These are phyloP conservation scores for Iguana delicatissima DNA, from an alignment of 2,797 vertebrate species.

Conservation along the genomic window DNA sequence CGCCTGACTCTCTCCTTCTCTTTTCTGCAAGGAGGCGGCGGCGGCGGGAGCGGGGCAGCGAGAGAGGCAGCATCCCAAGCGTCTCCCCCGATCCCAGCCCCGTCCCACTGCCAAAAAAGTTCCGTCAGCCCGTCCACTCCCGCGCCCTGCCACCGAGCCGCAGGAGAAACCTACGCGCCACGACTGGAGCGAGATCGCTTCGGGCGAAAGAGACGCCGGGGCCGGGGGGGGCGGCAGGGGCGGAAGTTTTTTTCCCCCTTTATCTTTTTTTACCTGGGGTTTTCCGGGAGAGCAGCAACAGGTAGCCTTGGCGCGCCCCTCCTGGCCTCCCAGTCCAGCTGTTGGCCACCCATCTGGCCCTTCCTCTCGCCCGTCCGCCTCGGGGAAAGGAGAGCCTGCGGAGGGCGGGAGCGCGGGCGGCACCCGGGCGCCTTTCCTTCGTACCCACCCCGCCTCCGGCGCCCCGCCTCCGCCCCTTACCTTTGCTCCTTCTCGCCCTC, in stretches of 20 bases:
- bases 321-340: slow-evolving; percentile 17
- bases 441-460: not conserved
- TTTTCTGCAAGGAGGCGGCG: not conserved
- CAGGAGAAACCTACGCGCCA: not conserved
- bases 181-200: too few relatives aligned
- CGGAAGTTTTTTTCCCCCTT: not conserved
- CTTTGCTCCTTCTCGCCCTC: not conserved
- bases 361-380: not conserved
- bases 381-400: too few relatives aligned
- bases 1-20: not conserved
- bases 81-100: not conserved
- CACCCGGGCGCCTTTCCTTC: not conserved
- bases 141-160: not conserved
- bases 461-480: not conserved
- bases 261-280: not conserved
- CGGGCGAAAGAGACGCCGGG: not conserved
- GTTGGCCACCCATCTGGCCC: not conserved
- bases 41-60: not conserved
- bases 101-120: not conserved
- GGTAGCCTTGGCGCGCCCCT: not conserved
- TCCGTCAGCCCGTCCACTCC: not conserved
- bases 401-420: too few relatives aligned
- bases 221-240: not conserved
- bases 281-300: not conserved
- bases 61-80: too few relatives aligned